Base-by-base conservation (phyloP, 2,888 invertebrate species). In the Nomada lathburiana region DNA sequence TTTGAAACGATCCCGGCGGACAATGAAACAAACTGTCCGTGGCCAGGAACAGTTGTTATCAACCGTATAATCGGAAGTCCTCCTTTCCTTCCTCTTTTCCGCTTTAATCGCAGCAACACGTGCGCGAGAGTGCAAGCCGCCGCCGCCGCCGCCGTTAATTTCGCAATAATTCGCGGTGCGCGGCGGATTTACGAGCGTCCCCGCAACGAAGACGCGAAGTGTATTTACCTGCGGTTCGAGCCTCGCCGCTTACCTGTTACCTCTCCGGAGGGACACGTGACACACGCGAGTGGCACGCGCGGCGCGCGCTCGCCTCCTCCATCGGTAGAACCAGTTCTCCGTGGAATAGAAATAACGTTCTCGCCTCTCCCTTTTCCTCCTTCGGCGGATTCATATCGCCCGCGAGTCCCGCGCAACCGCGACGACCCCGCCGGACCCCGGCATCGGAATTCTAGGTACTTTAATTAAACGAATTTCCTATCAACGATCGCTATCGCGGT, bases 261-360 rank as follows among this genome's bases (percentile, higher is more conserved):
- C 88, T 86, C 85, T 76, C 50, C 72, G 83, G 78, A 86, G 90
- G 89, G 90, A 91, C 91, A 92, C 93, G 92, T 93, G 93, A 93
- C 92, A 93, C 93, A 92, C 92, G 93, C 93, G 92, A 93, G 92
- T 89, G 93, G 93, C 93, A 92, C 93, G 93, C 93, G 93, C 92
- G 90, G 88, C 91, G 91, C 90, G 91, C 91, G 92, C 91, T 91
- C 86, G 84, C 89, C 90, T 90, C 89, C 89, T 84, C 86, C 89
- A 88, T 88, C 87, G 87, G 87, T 74, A 87, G 89, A 93, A 93
- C 93, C 92, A 91, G 93, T 93, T 91, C 91, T 90, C 86, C 88
- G 64, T 87, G 87, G 89, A 92, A 91, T 91, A 92, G 92, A 91
- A 92, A 91, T 90, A 91, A 91, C 89, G 86, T 52, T 70, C 59